phyloP scores from a whole-genome alignment of 2,113 vertebrate species.

The Proteles cristata region DNA sequence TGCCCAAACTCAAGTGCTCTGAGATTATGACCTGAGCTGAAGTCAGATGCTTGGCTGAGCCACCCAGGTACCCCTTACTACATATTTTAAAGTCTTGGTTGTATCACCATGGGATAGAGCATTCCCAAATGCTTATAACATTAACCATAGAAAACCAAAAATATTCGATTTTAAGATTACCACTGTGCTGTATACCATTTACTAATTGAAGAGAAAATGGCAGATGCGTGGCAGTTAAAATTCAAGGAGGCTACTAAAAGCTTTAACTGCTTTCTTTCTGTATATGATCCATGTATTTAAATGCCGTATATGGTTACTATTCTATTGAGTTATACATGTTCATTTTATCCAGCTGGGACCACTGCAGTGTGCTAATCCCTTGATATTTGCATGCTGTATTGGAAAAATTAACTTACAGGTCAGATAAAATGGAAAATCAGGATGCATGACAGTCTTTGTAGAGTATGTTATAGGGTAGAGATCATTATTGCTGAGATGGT shows the following conservation, averaged over 20 bases:
- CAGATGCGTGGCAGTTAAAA: background rate
- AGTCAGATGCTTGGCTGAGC: too few relatives aligned
- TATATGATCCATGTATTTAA: background rate
- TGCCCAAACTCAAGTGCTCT: too few relatives aligned
- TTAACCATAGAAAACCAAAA: slow-evolving; percentile 14
- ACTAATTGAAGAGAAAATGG: slow-evolving; percentile 2
- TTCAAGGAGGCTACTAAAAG: background rate
- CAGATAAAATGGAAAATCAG: background rate
- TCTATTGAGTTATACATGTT: background rate
- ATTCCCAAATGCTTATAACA: background rate
- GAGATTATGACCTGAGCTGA: too few relatives aligned
- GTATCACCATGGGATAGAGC: background rate
- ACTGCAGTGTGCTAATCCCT: background rate
- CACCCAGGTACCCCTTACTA: background rate
- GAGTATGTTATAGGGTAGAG: background rate
- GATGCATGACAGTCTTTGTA: background rate
- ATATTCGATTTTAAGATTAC: background rate
- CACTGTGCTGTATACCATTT: background rate
- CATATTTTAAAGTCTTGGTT: background rate
- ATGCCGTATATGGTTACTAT: background rate
- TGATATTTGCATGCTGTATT: background rate
- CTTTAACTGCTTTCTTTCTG: background rate
- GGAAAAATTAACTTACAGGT: background rate
- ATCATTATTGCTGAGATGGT: background rate
- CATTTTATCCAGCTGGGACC: background rate